Evolutionary conservation across 1,140 invertebrate species (phyloP).

Genomic region (Ostrea denselamellosa): DNA sequence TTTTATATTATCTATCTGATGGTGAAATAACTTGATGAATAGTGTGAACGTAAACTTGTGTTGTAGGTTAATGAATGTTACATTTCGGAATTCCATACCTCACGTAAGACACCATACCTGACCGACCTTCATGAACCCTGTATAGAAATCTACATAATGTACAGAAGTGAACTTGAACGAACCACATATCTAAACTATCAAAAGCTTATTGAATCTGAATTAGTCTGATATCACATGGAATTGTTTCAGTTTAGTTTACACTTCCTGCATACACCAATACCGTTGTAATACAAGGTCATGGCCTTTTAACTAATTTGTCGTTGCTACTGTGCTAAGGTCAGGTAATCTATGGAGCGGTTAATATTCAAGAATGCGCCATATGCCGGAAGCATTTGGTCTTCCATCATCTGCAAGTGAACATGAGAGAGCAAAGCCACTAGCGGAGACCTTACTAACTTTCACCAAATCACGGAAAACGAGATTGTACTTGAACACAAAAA

Average conservation of each 20-base stretch:
- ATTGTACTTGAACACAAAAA: conserved; percentile 16
- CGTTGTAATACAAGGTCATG: not conserved
- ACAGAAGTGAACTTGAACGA: not conserved
- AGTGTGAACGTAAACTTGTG: not conserved
- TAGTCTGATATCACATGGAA: not conserved
- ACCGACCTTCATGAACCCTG: not conserved
- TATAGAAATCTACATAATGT: not conserved
- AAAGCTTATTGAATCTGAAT: not conserved
- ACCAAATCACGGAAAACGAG: not conserved
- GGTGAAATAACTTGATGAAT: not conserved
- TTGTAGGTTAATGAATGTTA: not conserved
- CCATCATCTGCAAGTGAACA: not conserved
- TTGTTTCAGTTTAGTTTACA: not conserved
- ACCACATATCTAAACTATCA: not conserved
- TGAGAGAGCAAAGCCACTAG: not conserved
- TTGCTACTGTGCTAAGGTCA: conserved; percentile 19
- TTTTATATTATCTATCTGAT: not conserved
- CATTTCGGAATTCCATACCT: not conserved
- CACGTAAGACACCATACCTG: not conserved
- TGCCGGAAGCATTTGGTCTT: conserved; percentile 1
- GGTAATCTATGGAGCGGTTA: not conserved
- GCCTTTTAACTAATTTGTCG: not conserved
- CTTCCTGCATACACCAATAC: conserved; percentile 20
- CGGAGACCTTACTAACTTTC: conserved; percentile 8
- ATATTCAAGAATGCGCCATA: conserved; percentile 17